Evolutionary conservation across 1,140 invertebrate genomes (phyloP).

Genomic region (Drosophila lini): DNA sequence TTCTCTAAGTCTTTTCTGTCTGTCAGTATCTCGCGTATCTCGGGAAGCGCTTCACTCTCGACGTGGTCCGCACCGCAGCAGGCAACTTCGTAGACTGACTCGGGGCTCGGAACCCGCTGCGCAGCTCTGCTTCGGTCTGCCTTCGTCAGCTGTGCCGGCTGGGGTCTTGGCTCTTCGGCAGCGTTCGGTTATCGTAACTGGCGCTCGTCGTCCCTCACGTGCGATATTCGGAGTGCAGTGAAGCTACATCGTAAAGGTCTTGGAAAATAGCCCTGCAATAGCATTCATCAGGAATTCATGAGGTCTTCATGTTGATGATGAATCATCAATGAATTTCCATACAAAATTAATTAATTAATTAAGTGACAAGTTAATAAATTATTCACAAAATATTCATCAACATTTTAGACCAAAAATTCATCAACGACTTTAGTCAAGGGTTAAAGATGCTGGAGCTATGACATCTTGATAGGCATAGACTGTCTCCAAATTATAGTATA

Average conservation of each 20-base stretch:
- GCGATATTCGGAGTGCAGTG: neutral
- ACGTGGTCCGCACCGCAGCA: constrained; percentile 53
- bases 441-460: too few relatives aligned
- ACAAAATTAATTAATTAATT: too few relatives aligned
- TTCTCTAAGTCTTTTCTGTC: constrained; percentile 7
- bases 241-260: neutral
- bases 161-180: neutral
- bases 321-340: too few relatives aligned
- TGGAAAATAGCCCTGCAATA: neutral
- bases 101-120: constrained; percentile 9
- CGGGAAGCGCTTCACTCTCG: constrained; percentile 18
- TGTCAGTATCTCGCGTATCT: constrained; percentile 15
- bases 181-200: neutral
- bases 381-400: too few relatives aligned
- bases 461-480: too few relatives aligned
- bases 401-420: too few relatives aligned
- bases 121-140: neutral
- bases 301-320: too few relatives aligned
- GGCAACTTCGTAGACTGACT: constrained; percentile 45
- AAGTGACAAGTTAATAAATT: too few relatives aligned
- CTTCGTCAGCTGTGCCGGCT: neutral
- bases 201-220: neutral
- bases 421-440: too few relatives aligned
- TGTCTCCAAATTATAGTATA: neutral
- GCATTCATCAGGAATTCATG: too few relatives aligned